Percentiles rank a stretch among this genome's conserved stretches.
Conservation (phyloP, 1,140 invertebrate species). For the Campodea augens region DNA sequence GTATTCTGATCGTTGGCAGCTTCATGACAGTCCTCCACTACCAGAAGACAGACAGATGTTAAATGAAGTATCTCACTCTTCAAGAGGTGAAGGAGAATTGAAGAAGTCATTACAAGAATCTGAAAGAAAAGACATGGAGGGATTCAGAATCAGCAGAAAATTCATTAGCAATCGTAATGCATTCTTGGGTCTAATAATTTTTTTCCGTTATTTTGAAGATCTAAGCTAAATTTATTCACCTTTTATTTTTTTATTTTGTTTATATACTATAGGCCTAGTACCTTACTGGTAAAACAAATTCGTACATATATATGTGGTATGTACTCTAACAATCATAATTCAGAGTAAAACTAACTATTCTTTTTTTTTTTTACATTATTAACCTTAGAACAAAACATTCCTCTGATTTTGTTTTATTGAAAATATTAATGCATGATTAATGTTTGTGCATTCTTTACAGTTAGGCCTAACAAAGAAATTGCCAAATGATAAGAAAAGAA, state of each 20-base stretch:
- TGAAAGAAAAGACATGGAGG: constrained; percentile 20
- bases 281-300: background rate
- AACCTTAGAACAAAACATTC: too few relatives aligned
- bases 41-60: constrained; percentile 43
- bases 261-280: background rate
- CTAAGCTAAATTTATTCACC: constrained; percentile 8
- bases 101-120: constrained; percentile 48
- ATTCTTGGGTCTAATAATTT: background rate
- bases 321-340: too few relatives aligned
- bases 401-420: too few relatives aligned
- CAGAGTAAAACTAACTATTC: too few relatives aligned
- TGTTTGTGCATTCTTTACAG: too few relatives aligned
- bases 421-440: too few relatives aligned
- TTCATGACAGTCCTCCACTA: constrained; percentile 67
- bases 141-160: constrained; percentile 11
- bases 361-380: too few relatives aligned
- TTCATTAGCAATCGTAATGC: constrained; percentile 6
- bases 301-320: too few relatives aligned
- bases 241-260: constrained; percentile 19
- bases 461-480: too few relatives aligned
- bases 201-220: background rate
- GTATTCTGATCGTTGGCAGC: constrained; percentile 29
- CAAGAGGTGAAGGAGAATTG: constrained; percentile 40
- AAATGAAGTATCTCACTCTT: constrained; percentile 28
- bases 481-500: too few relatives aligned